phyloP scores from a whole-genome alignment of 2,113 vertebrate genomes.

The Argyrosomus japonicus region DNA sequence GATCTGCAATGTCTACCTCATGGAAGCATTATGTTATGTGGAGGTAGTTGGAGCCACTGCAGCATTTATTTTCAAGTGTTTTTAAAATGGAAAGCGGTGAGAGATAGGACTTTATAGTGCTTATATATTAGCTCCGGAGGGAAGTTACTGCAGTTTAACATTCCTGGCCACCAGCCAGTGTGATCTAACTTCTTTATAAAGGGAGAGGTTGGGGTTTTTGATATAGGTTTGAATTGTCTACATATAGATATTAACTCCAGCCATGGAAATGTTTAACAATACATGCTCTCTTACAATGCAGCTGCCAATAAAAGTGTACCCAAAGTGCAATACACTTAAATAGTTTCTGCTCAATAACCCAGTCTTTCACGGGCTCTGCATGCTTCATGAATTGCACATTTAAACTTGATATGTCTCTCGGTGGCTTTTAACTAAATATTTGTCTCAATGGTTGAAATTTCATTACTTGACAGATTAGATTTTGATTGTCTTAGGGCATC shows the following conservation, averaged over 20 bases:
- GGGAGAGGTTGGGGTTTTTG: conserved; percentile 1
- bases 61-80: conserved; percentile 44
- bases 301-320: neutral
- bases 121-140: conserved; percentile 47
- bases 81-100: conserved; percentile 45
- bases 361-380: neutral
- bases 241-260: conserved; percentile 15
- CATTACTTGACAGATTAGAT: neutral
- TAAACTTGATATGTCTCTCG: neutral
- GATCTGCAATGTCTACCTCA: conserved; percentile 9
- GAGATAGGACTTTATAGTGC: conserved; percentile 44
- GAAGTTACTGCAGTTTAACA: conserved; percentile 25
- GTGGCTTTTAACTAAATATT: neutral
- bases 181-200: conserved; percentile 20
- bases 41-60: conserved; percentile 23
- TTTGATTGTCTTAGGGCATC: neutral
- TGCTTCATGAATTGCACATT: neutral
- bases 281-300: conserved; percentile 4
- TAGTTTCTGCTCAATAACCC: neutral
- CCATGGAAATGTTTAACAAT: conserved; percentile 11
- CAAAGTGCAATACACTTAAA: neutral
- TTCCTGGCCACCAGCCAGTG: conserved; percentile 26
- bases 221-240: conserved; percentile 6
- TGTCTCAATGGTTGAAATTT: neutral
- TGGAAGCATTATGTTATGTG: conserved; percentile 20